These are phyloP conservation scores for Epizoanthus scotinus DNA, from an alignment of 92 coral and sea anemone species.

Conservation along the genomic window DNA sequence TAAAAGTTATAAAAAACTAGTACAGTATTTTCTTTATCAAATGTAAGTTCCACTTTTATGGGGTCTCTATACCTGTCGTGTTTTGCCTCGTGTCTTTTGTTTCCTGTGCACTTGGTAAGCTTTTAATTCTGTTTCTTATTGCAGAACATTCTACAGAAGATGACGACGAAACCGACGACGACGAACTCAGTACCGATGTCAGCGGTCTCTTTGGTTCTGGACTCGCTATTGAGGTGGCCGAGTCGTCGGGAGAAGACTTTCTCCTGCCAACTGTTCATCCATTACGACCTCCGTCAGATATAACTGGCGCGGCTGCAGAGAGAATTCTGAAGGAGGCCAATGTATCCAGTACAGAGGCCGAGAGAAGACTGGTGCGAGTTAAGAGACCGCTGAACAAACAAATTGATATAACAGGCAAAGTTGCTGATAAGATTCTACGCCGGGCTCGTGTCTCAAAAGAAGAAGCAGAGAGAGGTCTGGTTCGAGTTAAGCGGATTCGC, in stretches of 20 bases:
- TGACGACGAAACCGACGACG: constrained; percentile 8
- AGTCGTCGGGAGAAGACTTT: constrained; percentile 2
- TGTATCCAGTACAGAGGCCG: constrained; percentile 70
- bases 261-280: constrained; percentile 7
- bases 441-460: constrained; percentile 39
- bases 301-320: constrained; percentile 74
- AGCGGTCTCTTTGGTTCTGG: constrained; percentile 21
- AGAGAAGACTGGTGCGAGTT: constrained; percentile 69
- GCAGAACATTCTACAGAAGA: too few species aligned
- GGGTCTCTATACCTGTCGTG: too few species aligned
- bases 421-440: constrained; percentile 59
- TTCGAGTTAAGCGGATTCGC: constrained; percentile 65
- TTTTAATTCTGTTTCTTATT: too few species aligned
- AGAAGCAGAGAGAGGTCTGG: constrained; percentile 45
- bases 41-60: too few species aligned
- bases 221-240: neutral
- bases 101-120: too few species aligned
- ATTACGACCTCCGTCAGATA: constrained; percentile 71
- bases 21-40: too few species aligned
- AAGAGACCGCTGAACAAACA: constrained; percentile 49
- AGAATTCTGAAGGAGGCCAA: constrained; percentile 73
- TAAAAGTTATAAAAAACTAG: too few species aligned
- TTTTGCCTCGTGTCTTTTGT: too few species aligned
- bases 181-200: neutral
- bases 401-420: constrained; percentile 33